Percentiles rank a stretch among this genome's conserved stretches.
Conservation (phyloP, 2,888 invertebrate genomes). For the Mythimna impura region DNA sequence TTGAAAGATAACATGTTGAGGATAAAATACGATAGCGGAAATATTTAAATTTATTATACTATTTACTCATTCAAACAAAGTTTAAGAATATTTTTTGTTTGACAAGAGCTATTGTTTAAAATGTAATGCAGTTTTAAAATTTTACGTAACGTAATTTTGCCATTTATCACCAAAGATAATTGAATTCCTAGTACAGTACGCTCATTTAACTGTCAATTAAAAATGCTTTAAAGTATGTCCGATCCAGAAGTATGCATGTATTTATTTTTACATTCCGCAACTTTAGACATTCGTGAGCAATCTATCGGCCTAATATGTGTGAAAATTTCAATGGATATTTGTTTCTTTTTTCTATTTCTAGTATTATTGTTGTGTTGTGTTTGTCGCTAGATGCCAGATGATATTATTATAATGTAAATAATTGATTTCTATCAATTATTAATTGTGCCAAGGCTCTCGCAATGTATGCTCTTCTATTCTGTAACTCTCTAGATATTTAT, state of each 20-base stretch:
- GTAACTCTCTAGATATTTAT: constrained; percentile 6
- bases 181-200: constrained; percentile 48
- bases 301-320: constrained; percentile 61
- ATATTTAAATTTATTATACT: constrained; percentile 11
- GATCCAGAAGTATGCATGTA: constrained; percentile 52
- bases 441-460: constrained; percentile 41
- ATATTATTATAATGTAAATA: constrained; percentile 31
- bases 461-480: constrained; percentile 10
- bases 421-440: constrained; percentile 37
- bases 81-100: constrained; percentile 6
- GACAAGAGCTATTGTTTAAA: constrained; percentile 3
- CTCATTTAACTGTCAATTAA: constrained; percentile 71
- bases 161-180: constrained; percentile 67
- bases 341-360: not conserved
- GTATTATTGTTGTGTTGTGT: constrained; percentile 28
- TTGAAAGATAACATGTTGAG: not conserved
- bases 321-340: not conserved
- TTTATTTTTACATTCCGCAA: constrained; percentile 62
- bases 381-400: constrained; percentile 16
- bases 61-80: constrained; percentile 27
- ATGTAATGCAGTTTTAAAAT: not conserved
- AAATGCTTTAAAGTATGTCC: constrained; percentile 71
- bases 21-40: not conserved
- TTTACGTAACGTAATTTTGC: constrained; percentile 47
- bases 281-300: constrained; percentile 37